A percentile compares a stretch with the other conserved stretches of the same genome.
phyloP scores from a whole-genome alignment of 2,888 invertebrate genomes.

The Stramonita haemastoma region DNA sequence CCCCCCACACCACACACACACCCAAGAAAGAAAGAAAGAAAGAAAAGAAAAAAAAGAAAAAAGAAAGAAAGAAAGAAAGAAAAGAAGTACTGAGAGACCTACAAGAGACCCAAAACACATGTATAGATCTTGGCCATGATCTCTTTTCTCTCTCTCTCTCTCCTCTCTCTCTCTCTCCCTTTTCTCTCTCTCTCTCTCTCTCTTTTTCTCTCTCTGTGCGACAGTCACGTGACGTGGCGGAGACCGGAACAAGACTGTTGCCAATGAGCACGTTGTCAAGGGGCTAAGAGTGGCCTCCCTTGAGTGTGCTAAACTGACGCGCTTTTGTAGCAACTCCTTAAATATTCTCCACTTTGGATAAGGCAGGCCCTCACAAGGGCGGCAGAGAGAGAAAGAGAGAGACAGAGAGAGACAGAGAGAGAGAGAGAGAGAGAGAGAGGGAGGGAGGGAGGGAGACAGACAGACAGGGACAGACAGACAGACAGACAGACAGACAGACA shows the following conservation, averaged over 20 bases:
- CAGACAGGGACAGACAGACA: too few species aligned
- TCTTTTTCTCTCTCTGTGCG: background rate
- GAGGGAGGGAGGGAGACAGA: background rate
- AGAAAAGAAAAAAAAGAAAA: too few species aligned
- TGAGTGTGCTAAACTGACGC: constrained; percentile 33
- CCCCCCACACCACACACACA: too few species aligned
- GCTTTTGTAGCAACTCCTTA: background rate
- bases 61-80: too few species aligned
- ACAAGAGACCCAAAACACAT: too few species aligned
- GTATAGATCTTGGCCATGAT: background rate
- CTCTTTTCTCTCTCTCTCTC: background rate
- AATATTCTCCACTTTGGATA: too few species aligned
- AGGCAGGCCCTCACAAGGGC: too few species aligned
- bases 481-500: too few species aligned
- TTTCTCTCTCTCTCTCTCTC: background rate
- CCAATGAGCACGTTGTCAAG: constrained; percentile 35
- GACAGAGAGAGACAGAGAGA: too few species aligned
- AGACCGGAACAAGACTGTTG: constrained; percentile 40
- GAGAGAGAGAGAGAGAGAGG: background rate
- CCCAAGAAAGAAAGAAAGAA: too few species aligned
- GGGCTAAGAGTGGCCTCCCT: constrained; percentile 3
- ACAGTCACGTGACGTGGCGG: constrained; percentile 35
- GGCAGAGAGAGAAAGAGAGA: too few species aligned
- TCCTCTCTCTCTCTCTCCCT: background rate
- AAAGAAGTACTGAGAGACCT: too few species aligned